phyloP scores from a whole-genome alignment of 2,797 vertebrate genomes.

The Pelodytes ibericus region DNA sequence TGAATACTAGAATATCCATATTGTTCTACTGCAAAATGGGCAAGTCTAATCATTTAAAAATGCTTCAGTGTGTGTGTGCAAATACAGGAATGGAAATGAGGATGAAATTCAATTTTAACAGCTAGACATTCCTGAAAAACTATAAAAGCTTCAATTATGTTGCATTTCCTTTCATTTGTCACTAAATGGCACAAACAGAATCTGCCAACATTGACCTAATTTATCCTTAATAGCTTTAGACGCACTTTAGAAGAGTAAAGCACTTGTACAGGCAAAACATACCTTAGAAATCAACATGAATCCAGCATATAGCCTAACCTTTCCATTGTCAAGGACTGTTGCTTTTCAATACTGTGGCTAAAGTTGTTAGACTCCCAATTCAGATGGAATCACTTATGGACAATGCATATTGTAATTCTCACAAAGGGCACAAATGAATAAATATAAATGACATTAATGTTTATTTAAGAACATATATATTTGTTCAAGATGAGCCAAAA shows the following conservation, averaged over 20 bases:
- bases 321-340: not conserved
- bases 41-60: not conserved
- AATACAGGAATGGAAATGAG: constrained; percentile 1
- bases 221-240: not conserved
- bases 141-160: not conserved
- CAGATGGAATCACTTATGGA: no score
- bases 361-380: no score
- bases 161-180: not conserved
- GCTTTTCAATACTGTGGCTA: not conserved
- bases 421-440: no score
- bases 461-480: no score
- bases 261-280: not conserved
- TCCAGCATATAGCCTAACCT: not conserved
- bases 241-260: not conserved
- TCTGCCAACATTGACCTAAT: not conserved
- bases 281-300: not conserved
- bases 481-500: no score
- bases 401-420: no score
- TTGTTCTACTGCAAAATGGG: not conserved
- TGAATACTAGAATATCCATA: not conserved
- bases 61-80: not conserved
- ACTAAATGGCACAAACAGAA: not conserved
- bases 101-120: not conserved
- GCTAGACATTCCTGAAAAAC: not conserved
- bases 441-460: no score